Evolutionary conservation across 1,140 invertebrate genomes (phyloP).

Genomic region (Leptestheria dahalacensis): DNA sequence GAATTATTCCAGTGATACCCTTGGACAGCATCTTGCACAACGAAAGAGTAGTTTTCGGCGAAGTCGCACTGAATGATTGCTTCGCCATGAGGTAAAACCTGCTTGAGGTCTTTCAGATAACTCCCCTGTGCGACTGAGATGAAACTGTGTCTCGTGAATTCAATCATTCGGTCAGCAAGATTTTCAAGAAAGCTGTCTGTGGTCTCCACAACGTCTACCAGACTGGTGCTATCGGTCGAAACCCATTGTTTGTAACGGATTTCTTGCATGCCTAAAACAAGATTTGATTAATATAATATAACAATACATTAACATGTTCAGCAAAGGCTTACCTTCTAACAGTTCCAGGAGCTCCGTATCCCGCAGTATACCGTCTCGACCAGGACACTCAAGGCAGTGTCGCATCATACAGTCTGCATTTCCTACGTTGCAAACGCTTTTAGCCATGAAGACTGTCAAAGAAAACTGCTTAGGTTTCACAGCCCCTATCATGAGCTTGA

Average conservation of each 20-base stretch:
- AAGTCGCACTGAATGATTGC: neutral
- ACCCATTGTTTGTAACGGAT: neutral
- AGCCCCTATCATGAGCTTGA: neutral
- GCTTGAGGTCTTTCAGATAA: neutral
- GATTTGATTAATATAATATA: neutral
- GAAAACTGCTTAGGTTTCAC: neutral
- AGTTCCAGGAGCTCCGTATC: neutral
- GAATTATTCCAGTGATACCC: neutral
- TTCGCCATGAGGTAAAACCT: neutral
- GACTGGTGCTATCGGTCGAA: neutral
- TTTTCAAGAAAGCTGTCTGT: neutral
- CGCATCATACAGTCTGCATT: neutral
- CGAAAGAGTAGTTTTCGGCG: neutral
- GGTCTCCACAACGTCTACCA: neutral
- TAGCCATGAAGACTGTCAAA: neutral
- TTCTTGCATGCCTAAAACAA: neutral
- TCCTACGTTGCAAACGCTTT: neutral
- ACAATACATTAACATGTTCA: neutral
- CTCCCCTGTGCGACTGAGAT: neutral
- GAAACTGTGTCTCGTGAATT: neutral
- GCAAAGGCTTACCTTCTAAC: neutral
- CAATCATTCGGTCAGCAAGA: neutral
- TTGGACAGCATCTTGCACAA: neutral
- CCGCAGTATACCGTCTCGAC: neutral
- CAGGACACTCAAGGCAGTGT: neutral